Base-by-base conservation (phyloP, 2,888 invertebrate species). In the Monochamus alternatus region DNA sequence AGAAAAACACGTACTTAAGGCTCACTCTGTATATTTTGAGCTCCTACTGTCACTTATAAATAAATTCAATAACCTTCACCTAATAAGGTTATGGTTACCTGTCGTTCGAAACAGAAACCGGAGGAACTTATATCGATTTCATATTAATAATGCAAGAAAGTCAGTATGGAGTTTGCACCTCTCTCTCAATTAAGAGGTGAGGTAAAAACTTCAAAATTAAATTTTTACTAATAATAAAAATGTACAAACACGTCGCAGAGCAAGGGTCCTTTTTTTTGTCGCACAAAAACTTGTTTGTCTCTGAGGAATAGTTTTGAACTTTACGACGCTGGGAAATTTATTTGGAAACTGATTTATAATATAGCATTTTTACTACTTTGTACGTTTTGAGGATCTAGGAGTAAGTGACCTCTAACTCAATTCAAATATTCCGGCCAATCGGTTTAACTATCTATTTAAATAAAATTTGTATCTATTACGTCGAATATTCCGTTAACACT, bases 231-330 rank as follows among this genome's bases (percentile, higher is more conserved):
- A 1, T n/a, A 9, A 9, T 10, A 31, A 64, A 31, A 64, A 64
- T 55, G 31, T 44, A 63, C 44, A 14, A 64, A 47, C 64, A 64
- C 8, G 47, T 22, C 38, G 22, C 31, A 30, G 47, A 9, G 47
- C 22, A 12, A 22, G 10, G 47, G 31, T 32, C 60, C 47, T 64
- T 30, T 66, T n/a, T 22, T 66, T 55, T 55, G 44, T 51, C 55
- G 7, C 31, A 66, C n/a, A 66, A 66, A 66, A 66, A 66, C 32
- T 66, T 66, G 66, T 66, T 66, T 66, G 66, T 66, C 66, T 66
- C 66, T 63, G 3, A 55, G 55, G 31, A 30, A 66, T 55, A 55
- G 66, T 66, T 66, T 55, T 12, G 52, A 66, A 66, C 66, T 66
- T 52, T 52, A 66, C 66, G 55, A 55, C 32, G 32, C 55, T 66